Conservation (phyloP, 2,888 invertebrate species). For the Temnothorax unifasciatus region DNA sequence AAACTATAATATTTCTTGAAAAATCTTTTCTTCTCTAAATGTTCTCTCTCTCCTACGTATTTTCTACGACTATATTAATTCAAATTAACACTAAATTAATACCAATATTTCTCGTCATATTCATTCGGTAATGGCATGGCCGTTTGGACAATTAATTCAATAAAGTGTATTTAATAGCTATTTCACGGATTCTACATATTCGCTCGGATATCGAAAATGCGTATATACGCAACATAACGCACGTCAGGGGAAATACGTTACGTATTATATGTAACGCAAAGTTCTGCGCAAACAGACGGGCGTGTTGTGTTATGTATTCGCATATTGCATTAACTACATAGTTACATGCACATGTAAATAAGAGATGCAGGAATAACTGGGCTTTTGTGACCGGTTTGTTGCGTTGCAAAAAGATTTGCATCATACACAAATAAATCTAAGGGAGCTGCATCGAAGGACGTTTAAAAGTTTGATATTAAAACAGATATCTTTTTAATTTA, state of each 20-base stretch:
- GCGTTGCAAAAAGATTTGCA: neutral
- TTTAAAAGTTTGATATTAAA: neutral
- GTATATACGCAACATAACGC: neutral
- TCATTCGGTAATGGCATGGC: constrained; percentile 8
- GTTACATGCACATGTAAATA: neutral
- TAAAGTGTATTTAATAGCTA: constrained; percentile 44
- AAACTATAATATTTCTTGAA: neutral
- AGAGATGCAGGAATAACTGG: neutral
- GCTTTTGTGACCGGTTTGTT: neutral
- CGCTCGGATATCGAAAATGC: constrained; percentile 34
- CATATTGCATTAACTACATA: constrained; percentile 1
- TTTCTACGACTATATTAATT: neutral
- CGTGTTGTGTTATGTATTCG: constrained; percentile 6
- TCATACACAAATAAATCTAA: neutral
- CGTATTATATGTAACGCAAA: constrained; percentile 41
- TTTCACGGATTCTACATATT: constrained; percentile 35
- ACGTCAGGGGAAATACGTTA: constrained; percentile 24
- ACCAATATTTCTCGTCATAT: constrained; percentile 16
- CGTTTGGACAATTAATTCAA: constrained; percentile 37
- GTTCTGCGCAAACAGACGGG: constrained; percentile 25
- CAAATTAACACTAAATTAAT: constrained; percentile 40
- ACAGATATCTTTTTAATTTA: neutral
- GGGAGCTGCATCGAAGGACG: neutral
- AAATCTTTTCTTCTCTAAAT: neutral
- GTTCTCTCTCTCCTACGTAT: no score